A percentile compares a stretch with the other conserved stretches of the same genome.
These are phyloP conservation scores for Rhorus exstirpatorius DNA, from an alignment of 2,888 invertebrate genomes.

Conservation along the genomic window DNA sequence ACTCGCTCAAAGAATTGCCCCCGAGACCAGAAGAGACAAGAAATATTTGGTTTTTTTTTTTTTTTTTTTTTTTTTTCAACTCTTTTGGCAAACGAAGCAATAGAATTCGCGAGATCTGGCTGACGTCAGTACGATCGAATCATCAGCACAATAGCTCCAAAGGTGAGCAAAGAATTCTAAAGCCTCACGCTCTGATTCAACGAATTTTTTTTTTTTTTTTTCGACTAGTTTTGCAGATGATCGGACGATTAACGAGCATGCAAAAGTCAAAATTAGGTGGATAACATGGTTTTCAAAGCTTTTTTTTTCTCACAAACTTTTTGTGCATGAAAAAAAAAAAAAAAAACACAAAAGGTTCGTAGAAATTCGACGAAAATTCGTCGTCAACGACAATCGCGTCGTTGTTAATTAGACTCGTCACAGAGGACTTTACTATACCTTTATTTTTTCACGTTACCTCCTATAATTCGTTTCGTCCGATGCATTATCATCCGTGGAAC, in stretches of 20 bases:
- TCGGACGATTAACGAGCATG: conserved; percentile 1
- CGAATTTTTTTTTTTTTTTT: conserved; percentile 6
- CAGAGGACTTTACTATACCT: too few relatives aligned
- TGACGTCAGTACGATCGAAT: conserved; percentile 37
- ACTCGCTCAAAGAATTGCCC: conserved; percentile 11
- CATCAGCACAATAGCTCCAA: background rate
- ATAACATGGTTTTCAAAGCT: background rate
- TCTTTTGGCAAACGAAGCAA: conserved; percentile 31
- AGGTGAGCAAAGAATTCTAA: conserved; percentile 42
- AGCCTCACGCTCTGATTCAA: conserved; percentile 45
- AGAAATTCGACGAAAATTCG: too few relatives aligned
- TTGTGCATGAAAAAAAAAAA: too few relatives aligned
- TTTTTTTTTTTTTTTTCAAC: conserved; percentile 17
- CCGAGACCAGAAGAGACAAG: background rate
- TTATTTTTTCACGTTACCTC: too few relatives aligned
- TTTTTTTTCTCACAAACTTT: conserved; percentile 46
- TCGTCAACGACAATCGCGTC: too few relatives aligned
- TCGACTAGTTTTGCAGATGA: background rate
- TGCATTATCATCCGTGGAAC: too few relatives aligned
- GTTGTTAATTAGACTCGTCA: too few relatives aligned
- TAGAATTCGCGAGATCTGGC: conserved; percentile 21
- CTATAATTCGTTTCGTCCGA: too few relatives aligned
- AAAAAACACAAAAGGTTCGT: too few relatives aligned
- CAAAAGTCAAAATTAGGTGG: background rate
- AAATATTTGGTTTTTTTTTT: too few relatives aligned